Conservation (phyloP, 64 coral and sea anemone species). For the Dendrophyllia cribrosa region DNA sequence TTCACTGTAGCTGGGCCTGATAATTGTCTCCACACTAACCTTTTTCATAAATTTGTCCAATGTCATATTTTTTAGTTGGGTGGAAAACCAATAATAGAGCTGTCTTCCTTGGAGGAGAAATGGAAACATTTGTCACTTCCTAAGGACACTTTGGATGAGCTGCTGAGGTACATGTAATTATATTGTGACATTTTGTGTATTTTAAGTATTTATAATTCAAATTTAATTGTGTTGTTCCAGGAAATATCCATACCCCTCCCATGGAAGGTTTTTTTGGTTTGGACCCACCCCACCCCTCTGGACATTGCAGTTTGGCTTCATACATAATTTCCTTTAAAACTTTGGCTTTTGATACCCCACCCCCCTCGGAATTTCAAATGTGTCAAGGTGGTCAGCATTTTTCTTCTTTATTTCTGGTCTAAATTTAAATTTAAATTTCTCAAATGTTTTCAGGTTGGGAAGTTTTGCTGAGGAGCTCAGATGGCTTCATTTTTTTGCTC, state of each 20-base stretch:
- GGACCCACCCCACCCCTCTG: no score
- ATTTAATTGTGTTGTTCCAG: no score
- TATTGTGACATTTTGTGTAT: no score
- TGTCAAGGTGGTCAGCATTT: neutral
- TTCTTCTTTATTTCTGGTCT: neutral
- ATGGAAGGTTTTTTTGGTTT: no score
- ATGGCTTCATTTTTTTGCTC: slow-evolving; percentile 93
- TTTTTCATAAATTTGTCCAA: no score
- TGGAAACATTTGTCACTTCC: slow-evolving; percentile 96
- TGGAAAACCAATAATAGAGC: slow-evolving; percentile 90
- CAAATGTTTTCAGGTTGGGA: slow-evolving; percentile 72
- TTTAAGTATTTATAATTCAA: no score
- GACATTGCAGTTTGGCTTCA: no score
- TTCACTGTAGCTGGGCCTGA: no score
- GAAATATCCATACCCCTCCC: no score
- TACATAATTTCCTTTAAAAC: no score
- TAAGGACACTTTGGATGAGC: slow-evolving; percentile 84
- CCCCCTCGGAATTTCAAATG: neutral
- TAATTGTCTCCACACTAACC: no score
- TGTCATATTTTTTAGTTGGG: slow-evolving; percentile 67
- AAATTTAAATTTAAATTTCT: neutral
- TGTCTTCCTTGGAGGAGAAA: slow-evolving; percentile 94
- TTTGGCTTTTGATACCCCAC: no score
- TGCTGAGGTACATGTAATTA: slow-evolving; percentile 72
- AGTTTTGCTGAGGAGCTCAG: slow-evolving; percentile 98